Evolutionary conservation across 2,888 invertebrate genomes (phyloP).

Genomic region (Teinopalpus imperialis): DNA sequence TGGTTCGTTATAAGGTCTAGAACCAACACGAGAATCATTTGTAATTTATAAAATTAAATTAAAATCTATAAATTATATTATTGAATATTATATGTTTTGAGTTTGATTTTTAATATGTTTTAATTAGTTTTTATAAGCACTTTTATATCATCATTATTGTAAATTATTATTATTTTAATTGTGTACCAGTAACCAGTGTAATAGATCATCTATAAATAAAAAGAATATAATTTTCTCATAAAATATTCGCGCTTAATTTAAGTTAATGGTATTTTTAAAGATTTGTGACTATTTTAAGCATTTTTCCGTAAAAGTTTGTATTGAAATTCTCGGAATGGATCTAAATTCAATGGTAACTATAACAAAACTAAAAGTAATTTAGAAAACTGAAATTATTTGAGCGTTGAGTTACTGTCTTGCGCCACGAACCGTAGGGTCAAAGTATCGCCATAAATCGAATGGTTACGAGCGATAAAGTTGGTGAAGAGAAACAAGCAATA

Average conservation of each 20-base stretch:
- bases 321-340: conserved; percentile 16
- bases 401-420: conserved; percentile 21
- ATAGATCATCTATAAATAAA: too few species aligned
- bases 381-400: conserved; percentile 30
- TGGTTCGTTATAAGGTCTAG: too few species aligned
- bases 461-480: conserved; percentile 39
- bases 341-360: conserved; percentile 27
- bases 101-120: too few species aligned
- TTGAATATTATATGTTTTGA: too few species aligned
- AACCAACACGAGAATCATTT: too few species aligned
- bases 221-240: background rate
- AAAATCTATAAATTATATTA: too few species aligned
- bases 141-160: too few species aligned
- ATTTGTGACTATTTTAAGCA: conserved; percentile 15
- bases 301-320: conserved; percentile 13
- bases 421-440: conserved; percentile 38
- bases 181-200: too few species aligned
- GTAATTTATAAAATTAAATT: too few species aligned
- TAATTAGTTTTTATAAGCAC: too few species aligned
- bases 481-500: conserved; percentile 35
- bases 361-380: conserved; percentile 31
- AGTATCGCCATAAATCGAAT: conserved; percentile 50
- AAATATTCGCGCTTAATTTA: conserved; percentile 12
- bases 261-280: conserved; percentile 8
- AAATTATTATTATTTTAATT: too few species aligned